A percentile compares a stretch with the other conserved stretches of the same genome.
These are phyloP conservation scores for Pyralis farinalis DNA, from an alignment of 2,888 invertebrate species.

Conservation along the genomic window DNA sequence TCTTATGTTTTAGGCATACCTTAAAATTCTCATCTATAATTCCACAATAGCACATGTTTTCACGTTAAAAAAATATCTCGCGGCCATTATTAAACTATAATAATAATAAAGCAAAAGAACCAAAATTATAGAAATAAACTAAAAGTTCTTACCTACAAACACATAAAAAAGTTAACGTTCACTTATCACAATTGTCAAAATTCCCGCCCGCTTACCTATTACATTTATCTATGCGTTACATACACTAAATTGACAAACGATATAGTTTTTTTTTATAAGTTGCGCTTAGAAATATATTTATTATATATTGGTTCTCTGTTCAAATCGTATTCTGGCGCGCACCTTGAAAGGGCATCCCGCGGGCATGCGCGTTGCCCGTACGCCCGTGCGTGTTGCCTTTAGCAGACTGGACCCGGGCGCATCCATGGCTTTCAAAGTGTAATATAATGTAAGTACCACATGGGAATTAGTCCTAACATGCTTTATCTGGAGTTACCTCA, in stretches of 20 bases:
- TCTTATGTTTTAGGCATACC: too few species aligned
- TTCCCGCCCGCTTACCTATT: conserved; percentile 9
- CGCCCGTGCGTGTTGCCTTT: conserved; percentile 57
- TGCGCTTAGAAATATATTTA: not conserved
- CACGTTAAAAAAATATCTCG: too few species aligned
- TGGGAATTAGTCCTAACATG: conserved; percentile 28
- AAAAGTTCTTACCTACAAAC: conserved; percentile 9
- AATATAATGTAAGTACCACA: conserved; percentile 16
- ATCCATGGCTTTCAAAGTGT: conserved; percentile 49
- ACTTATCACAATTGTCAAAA: not conserved
- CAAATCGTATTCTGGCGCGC: conserved; percentile 24
- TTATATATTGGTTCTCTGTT: conserved; percentile 10
- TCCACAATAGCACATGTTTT: too few species aligned
- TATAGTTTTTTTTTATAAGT: too few species aligned
- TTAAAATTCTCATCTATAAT: too few species aligned
- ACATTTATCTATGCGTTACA: not conserved
- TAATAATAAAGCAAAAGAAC: too few species aligned
- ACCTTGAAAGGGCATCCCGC: conserved; percentile 33
- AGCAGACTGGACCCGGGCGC: conserved; percentile 61
- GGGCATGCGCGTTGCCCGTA: conserved; percentile 45
- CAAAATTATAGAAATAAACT: not conserved
- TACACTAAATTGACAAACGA: not conserved
- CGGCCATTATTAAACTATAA: too few species aligned
- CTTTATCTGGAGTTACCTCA: not conserved
- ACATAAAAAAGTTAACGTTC: not conserved